phyloP scores from a whole-genome alignment of 2,888 invertebrate species.

The Alitta virens region DNA sequence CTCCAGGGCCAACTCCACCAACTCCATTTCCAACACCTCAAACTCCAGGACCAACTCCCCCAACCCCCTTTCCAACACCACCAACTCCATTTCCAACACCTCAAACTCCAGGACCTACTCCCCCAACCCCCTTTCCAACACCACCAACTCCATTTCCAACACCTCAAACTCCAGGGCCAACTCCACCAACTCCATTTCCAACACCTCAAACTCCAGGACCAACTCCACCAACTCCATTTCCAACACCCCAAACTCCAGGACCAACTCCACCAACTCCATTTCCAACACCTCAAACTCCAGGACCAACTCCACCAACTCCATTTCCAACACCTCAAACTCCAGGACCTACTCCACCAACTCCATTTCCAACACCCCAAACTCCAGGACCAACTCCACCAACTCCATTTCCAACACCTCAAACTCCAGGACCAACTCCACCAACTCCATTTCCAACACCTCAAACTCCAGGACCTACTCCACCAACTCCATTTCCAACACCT shows the following conservation, averaged over 20 bases:
- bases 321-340: no score
- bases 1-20: neutral
- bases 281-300: neutral
- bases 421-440: neutral
- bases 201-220: neutral
- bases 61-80: neutral
- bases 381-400: no score
- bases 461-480: no score
- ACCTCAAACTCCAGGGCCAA: no score
- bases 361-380: neutral
- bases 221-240: neutral
- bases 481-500: neutral
- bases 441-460: neutral
- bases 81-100: neutral
- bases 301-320: neutral
- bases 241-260: neutral
- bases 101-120: neutral
- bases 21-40: constrained; percentile 3
- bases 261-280: no score
- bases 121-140: neutral
- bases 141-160: no score
- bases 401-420: neutral
- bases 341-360: neutral
- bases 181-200: neutral
- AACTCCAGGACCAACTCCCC: neutral